Percentiles rank a stretch among this genome's conserved stretches.
Evolutionary conservation across 2,888 invertebrate genomes (phyloP).

Genomic region (Pristionchus arcanus): DNA sequence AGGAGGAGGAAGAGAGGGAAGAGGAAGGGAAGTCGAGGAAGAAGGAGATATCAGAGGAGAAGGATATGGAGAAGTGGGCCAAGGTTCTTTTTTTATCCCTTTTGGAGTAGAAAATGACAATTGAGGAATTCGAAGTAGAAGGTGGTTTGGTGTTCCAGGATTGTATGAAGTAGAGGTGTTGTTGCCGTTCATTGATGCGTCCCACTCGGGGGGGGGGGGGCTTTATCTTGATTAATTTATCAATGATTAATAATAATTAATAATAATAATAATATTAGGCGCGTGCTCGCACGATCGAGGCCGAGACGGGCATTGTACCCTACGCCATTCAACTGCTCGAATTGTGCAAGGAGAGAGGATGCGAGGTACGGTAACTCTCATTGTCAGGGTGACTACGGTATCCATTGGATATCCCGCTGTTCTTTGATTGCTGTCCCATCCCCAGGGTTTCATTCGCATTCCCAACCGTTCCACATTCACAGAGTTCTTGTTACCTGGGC

Average conservation of each 20-base stretch:
- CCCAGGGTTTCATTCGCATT: no score
- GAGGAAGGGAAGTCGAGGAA: background rate
- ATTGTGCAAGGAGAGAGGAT: conserved; percentile 62
- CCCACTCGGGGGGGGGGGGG: no score
- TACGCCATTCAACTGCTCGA: conserved; percentile 61
- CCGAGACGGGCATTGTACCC: conserved; percentile 64
- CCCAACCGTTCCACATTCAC: no score
- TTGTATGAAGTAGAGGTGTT: background rate
- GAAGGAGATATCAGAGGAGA: background rate
- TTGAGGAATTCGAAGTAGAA: background rate
- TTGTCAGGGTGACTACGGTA: background rate
- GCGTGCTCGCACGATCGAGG: conserved; percentile 61
- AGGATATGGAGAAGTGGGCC: conserved; percentile 48
- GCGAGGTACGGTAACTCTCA: conserved; percentile 51
- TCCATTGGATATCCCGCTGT: background rate
- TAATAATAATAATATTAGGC: conserved; percentile 27
- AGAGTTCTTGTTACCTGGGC: no score
- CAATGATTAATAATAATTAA: background rate
- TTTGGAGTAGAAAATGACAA: background rate
- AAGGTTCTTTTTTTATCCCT: background rate
- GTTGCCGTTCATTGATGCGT: no score
- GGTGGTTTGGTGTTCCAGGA: background rate
- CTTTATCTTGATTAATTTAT: background rate
- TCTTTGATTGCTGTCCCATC: background rate
- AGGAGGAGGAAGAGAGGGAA: conserved; percentile 18